Evolutionary conservation across 2,797 vertebrate species (phyloP), one percentile per base, ranked within the genome.

Genomic region (Florisuga fusca): DNA sequence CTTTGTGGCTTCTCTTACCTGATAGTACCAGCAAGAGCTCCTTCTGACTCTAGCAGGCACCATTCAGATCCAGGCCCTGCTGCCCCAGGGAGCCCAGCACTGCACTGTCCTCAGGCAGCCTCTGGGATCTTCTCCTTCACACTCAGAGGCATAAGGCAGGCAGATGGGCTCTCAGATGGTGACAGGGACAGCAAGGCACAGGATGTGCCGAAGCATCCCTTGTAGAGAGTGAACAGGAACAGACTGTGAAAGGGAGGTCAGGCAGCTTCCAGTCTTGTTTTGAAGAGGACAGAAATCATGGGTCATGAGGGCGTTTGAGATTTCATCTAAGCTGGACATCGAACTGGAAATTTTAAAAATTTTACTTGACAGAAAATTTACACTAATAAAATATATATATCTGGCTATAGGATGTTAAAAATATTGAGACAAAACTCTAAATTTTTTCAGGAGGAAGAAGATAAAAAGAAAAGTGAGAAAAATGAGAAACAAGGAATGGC

Each of bases 121-220:
- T 23, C 57, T 0, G 12, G 89, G 72, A 55, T 62, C 63, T 33
- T 72, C 76, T 83, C 57, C 51, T 75, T 55, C 11, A 5, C 0
- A 4, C 84, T 61, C 54, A 1, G 31, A 90, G 83, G 78, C 91
- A 89, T 21, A 64, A 63, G 71, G 77, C 63, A 71, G 82, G 78
- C 94, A 94, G 90, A 88, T 91, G 94, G 93, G 88, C 51, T 43
- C 90, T 91, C 93, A 76, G 77, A 86, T 76, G 94, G 92, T 36
- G 90, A 68, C 7, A 8, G 84, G 93, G 94, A 95, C 84, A 68
- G 93, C 2, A 0, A 68, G 92, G 80, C 83, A 93, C 95, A 87
- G 92, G 63, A 57, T 41, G 90, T 89, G 90, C 62, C 26, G 51
- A 23, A 84, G n/a, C 9, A 1, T 78, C 71, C 84, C 82, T 89